Base-by-base conservation (phyloP, 1,140 invertebrate species). In the Triops cancriformis region DNA sequence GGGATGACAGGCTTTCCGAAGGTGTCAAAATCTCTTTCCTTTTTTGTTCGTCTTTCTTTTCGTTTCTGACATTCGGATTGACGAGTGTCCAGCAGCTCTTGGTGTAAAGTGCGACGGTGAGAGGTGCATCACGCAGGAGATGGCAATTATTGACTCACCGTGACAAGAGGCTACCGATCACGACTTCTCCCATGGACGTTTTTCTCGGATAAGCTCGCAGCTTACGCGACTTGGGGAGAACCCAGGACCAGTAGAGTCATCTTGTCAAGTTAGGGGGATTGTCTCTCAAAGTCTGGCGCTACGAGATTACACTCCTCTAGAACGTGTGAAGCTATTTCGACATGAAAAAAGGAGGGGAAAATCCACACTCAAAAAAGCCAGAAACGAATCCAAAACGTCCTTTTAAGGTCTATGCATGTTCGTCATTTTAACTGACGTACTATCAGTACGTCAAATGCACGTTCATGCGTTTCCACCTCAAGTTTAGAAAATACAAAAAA, bases 221-320 rank as follows among this genome's bases (percentile, higher is more conserved):
- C 51, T 64, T 64, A 64, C 51, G 51, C 0, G 51, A 64, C 10
- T 18, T 64, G 51, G 23, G 14, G 23, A 23, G 2, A 64, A 37
- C 31, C 51, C 51, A 14, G 51, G 51, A 64, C 51, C 51, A 64
- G 51, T 64, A 14, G 51, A 64, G 51, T 64, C 51, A 64, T 64
- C 51, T 64, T 64, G 51, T 64, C 51, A 64, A 64, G 51, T 64
- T 64, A 64, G 51, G 51, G 31, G 51, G 51, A 64, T 64, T 64
- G 51, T 64, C 51, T 64, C 14, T 64, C 51, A 64, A 64, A 18
- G 51, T 64, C 51, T 64, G 51, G 51, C 10, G 51, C 51, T 23
- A 23, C 23, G 51, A 64, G 14, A 64, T 64, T 64, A 64, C 51
- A 64, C 51, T 6, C 51, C 10, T 64, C 51, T 23, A 64, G 51